Evolutionary conservation across 2,113 vertebrate species (phyloP).

Genomic region (Oceanodroma tethys): DNA sequence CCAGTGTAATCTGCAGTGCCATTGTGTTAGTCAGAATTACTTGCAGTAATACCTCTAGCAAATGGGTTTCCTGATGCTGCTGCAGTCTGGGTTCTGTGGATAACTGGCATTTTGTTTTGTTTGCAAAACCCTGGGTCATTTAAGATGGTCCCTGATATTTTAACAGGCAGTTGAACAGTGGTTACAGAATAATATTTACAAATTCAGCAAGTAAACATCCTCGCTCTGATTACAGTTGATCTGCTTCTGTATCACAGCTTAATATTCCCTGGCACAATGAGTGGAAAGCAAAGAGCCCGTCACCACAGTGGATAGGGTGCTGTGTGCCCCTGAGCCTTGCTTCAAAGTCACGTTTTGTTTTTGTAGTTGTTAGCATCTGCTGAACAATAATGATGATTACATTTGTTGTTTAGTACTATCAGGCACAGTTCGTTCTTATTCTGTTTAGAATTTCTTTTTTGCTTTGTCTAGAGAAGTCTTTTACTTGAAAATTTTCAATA

Average conservation of each 20-base stretch:
- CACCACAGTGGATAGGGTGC: rapidly evolving
- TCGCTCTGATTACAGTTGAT: neutral
- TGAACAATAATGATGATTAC: neutral
- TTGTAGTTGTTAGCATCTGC: neutral
- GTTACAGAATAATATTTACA: neutral
- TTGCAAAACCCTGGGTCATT: neutral
- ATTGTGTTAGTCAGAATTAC: neutral
- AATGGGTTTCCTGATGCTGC: neutral
- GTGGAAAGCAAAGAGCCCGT: neutral
- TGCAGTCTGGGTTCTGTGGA: neutral
- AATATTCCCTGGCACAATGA: neutral
- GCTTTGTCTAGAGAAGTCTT: neutral
- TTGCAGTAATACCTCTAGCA: neutral
- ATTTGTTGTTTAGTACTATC: neutral
- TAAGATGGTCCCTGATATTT: neutral
- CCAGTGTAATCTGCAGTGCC: neutral
- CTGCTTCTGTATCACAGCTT: neutral
- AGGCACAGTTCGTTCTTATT: neutral
- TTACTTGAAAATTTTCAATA: neutral
- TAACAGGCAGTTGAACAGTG: neutral
- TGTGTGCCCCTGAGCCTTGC: neutral
- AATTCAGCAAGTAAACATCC: neutral
- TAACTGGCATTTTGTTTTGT: neutral
- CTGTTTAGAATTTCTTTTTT: neutral
- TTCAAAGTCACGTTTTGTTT: neutral